Evolutionary conservation across 2,797 vertebrate genomes (phyloP), one percentile per base, ranked within the genome.

Genomic region (Hapalemur alaotrensis): DNA sequence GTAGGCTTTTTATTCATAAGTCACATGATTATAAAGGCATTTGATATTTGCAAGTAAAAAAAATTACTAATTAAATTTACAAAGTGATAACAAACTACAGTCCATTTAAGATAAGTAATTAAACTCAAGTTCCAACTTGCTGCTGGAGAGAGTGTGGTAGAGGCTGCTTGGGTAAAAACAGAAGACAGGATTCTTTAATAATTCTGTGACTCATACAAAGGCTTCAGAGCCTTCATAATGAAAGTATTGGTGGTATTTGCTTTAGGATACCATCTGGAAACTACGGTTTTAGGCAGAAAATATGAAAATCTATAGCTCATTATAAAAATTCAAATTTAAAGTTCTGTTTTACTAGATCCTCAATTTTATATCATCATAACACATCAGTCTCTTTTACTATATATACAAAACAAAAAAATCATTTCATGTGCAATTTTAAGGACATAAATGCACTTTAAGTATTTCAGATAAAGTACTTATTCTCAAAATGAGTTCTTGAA

Each of bases 31-130:
- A 25, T 72, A 95, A 96, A 96, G 69, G 50, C 43, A 79, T 78
- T 95, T 95, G 81, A 73, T 93, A 96, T 95, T 96, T 91, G 78
- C 46, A 87, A 73, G 69, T 93, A 30, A 73, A 96, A 79, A 85
- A 73, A 89, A 57, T 15, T 59, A 72, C 91, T 95, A 85, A 82
- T 95, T 95, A 95, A 95, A 95, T 97, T 96, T 97, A 90, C 86
- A 96, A 95, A 96, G 48, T 88, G 82, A 96, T 97, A 97, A 91
- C n/a, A 92, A 90, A 84, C 57, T 76, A 59, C 1, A 43, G 59
- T 76, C 61, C 72, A 79, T 70, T 93, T 94, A 84, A 93, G 87
- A 91, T 95, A 97, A 97, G 72, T 84, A 72, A 93, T 93, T 87
- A 79, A 87, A 95, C 84, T 35, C 70, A 82, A 81, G 89, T 89